phyloP scores from a whole-genome alignment of 2,797 vertebrate genomes.

The Tamandua tetradactyla region DNA sequence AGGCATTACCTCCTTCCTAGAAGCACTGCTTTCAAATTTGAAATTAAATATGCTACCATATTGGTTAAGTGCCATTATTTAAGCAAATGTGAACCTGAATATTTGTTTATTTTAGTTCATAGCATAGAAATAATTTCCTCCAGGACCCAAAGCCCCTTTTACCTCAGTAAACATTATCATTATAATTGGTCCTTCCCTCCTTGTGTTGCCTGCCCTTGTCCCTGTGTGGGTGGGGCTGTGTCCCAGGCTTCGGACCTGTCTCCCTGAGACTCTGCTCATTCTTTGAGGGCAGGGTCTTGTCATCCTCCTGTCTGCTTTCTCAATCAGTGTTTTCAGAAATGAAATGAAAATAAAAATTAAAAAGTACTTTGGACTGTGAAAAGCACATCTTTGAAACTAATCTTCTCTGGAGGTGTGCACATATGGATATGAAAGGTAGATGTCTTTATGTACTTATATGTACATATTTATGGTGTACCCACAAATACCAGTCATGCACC shows the following conservation, averaged over 20 bases:
- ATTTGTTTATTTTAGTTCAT: neutral
- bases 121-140: slow-evolving; percentile 2
- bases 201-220: neutral
- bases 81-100: neutral
- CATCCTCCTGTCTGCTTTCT: slow-evolving; percentile 6
- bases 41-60: neutral
- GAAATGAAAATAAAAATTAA: slow-evolving; percentile 36
- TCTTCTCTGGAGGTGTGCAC: neutral
- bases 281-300: neutral
- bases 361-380: neutral
- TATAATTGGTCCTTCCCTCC: neutral
- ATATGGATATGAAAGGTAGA: neutral
- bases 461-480: neutral
- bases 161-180: neutral
- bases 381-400: neutral
- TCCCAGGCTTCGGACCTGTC: neutral
- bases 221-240: too few species aligned
- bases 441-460: neutral
- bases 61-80: neutral
- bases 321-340: slow-evolving; percentile 33
- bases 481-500: neutral
- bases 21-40: neutral
- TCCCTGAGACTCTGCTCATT: neutral
- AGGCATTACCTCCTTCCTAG: neutral
- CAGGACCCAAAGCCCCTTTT: neutral